Percentiles rank a stretch among this genome's conserved stretches.
phyloP scores from a whole-genome alignment of 2,797 vertebrate species.

The Leptodactylus fallax region DNA sequence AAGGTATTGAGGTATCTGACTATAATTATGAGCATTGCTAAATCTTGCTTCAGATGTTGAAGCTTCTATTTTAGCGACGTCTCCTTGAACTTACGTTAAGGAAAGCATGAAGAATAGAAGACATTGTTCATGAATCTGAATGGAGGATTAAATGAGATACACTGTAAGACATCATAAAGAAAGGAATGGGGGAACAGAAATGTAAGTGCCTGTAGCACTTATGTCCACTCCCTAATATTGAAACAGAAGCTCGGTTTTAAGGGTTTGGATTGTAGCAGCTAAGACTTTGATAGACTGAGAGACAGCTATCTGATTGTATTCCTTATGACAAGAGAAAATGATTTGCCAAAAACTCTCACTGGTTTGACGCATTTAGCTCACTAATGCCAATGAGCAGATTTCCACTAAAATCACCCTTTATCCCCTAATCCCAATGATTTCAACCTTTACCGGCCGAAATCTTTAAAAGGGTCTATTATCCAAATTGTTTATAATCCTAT shows the following conservation, averaged over 20 bases:
- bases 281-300: slow-evolving; percentile 45
- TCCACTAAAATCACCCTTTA: slow-evolving; percentile 41
- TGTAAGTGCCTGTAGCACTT: slow-evolving; percentile 37
- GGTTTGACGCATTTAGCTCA: slow-evolving; percentile 40
- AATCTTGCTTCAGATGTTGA: neutral
- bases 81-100: neutral
- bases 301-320: slow-evolving; percentile 40
- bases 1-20: neutral
- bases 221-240: slow-evolving; percentile 46
- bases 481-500: slow-evolving; percentile 50
- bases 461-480: slow-evolving; percentile 42
- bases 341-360: slow-evolving; percentile 31
- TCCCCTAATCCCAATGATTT: slow-evolving; percentile 51
- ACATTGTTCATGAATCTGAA: slow-evolving; percentile 10
- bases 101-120: slow-evolving; percentile 24
- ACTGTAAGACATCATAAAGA: slow-evolving; percentile 41
- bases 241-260: slow-evolving; percentile 30
- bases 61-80: neutral
- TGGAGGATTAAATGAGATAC: slow-evolving; percentile 37
- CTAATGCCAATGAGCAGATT: slow-evolving; percentile 50
- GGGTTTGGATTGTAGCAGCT: slow-evolving; percentile 29
- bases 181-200: slow-evolving; percentile 11
- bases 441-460: slow-evolving; percentile 37
- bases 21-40: neutral
- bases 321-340: slow-evolving; percentile 32